Evolutionary conservation across 2,113 vertebrate genomes (phyloP).

Genomic region (Epinephelus fuscoguttatus): DNA sequence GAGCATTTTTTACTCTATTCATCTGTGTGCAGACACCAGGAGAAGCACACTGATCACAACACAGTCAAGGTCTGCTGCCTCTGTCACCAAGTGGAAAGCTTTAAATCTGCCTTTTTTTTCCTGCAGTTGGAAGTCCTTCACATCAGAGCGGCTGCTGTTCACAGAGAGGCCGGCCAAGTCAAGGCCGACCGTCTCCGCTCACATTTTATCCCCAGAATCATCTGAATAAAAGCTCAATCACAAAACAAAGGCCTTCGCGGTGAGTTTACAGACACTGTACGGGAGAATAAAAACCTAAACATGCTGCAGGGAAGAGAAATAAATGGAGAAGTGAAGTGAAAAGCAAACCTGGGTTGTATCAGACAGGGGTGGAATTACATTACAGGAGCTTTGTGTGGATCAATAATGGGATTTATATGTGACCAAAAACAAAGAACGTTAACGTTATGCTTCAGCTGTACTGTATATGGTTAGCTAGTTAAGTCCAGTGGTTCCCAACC

Average conservation of each 20-base stretch:
- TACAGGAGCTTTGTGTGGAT: too few relatives aligned
- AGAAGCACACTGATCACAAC: conserved; percentile 44
- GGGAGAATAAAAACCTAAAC: background rate
- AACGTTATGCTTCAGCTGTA: too few relatives aligned
- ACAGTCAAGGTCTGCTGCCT: conserved; percentile 47
- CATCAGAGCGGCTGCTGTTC: background rate
- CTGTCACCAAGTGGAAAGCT: conserved; percentile 28
- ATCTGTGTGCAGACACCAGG: conserved; percentile 29
- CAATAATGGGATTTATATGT: too few relatives aligned
- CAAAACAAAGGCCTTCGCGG: background rate
- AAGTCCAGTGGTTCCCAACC: too few relatives aligned
- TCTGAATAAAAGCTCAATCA: background rate
- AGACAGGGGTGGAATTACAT: too few relatives aligned
- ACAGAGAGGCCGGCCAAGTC: background rate
- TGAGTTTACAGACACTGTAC: background rate
- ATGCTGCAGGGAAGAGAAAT: too few relatives aligned
- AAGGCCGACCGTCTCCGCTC: background rate
- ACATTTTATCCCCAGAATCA: background rate
- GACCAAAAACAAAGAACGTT: too few relatives aligned
- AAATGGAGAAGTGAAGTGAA: too few relatives aligned
- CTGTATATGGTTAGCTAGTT: too few relatives aligned
- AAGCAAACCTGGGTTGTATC: too few relatives aligned
- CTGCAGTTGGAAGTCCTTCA: conserved; percentile 27
- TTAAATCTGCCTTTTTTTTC: conserved; percentile 35
- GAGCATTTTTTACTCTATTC: conserved; percentile 49